These are phyloP conservation scores for Macrotrachela quadricornifera DNA, from an alignment of 1,140 invertebrate species.

Conservation along the genomic window DNA sequence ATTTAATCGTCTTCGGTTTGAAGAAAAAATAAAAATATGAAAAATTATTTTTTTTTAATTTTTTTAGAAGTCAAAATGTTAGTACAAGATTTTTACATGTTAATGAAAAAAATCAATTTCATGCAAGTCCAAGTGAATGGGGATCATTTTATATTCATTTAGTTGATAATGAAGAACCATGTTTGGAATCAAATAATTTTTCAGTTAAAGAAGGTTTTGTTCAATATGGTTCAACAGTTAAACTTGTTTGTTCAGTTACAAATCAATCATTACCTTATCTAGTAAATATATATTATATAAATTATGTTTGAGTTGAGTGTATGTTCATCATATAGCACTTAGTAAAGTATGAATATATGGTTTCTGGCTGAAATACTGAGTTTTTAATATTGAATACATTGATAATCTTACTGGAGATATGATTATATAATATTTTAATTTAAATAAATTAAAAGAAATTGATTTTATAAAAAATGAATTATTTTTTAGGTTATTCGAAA, in stretches of 20 bases:
- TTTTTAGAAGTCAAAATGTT: slow-evolving; percentile 72
- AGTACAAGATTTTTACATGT: slow-evolving; percentile 95
- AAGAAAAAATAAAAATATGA: no score
- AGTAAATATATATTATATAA: slow-evolving; percentile 17
- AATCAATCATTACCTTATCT: slow-evolving; percentile 89
- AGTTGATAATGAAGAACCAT: slow-evolving; percentile 58
- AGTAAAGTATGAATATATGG: no score
- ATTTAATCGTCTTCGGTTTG: slow-evolving; percentile 52
- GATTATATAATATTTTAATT: no score
- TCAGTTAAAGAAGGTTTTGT: slow-evolving; percentile 90
- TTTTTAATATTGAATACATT: no score
- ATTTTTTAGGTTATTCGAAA: slow-evolving; percentile 62
- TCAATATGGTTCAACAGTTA: slow-evolving; percentile 91
- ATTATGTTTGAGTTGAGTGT: no score
- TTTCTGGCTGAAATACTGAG: no score
- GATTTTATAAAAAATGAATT: slow-evolving; percentile 12
- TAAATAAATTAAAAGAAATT: no score
- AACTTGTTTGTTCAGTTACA: slow-evolving; percentile 92
- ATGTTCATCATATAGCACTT: no score
- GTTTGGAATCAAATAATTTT: slow-evolving; percentile 91
- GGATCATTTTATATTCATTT: slow-evolving; percentile 97
- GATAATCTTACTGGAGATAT: no score
- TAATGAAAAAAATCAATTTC: slow-evolving; percentile 97
- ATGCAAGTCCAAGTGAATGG: slow-evolving; percentile 97
- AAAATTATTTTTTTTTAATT: no score